phyloP scores from a whole-genome alignment of 2,888 invertebrate species.

The Dolichomitus sp. region DNA sequence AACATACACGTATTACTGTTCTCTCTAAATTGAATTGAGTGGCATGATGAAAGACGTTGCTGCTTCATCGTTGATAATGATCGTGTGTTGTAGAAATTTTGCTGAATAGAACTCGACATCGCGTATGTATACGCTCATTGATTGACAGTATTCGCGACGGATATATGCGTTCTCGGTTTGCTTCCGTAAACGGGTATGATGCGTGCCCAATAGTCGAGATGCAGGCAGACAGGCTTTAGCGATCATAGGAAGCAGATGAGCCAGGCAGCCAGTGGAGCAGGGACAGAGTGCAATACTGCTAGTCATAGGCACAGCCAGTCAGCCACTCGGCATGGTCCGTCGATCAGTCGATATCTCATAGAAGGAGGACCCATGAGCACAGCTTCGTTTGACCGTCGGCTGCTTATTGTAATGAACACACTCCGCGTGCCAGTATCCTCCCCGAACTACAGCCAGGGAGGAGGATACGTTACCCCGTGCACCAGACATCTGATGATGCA shows the following conservation, averaged over 20 bases:
- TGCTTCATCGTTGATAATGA: slow-evolving; percentile 45
- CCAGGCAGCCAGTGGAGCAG: slow-evolving; percentile 27
- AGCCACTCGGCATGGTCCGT: slow-evolving; percentile 37
- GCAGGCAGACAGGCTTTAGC: background rate
- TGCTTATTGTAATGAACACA: slow-evolving; percentile 77
- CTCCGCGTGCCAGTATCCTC: slow-evolving; percentile 65
- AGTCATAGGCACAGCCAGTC: slow-evolving; percentile 14
- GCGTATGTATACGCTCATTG: slow-evolving; percentile 36
- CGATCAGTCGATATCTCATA: slow-evolving; percentile 71
- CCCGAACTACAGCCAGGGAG: slow-evolving; percentile 9
- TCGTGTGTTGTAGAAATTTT: slow-evolving; percentile 24
- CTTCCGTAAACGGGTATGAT: slow-evolving; percentile 31
- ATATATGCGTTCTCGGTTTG: slow-evolving; percentile 35
- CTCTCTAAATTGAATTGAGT: slow-evolving; percentile 32
- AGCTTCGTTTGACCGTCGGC: slow-evolving; percentile 72
- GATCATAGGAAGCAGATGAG: slow-evolving; percentile 18
- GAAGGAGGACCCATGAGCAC: slow-evolving; percentile 47
- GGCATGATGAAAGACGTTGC: slow-evolving; percentile 48
- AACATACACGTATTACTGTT: slow-evolving; percentile 6
- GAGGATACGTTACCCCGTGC: slow-evolving; percentile 78
- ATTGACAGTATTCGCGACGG: slow-evolving; percentile 59
- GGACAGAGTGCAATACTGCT: slow-evolving; percentile 16
- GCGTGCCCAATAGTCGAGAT: slow-evolving; percentile 32
- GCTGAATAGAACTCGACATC: slow-evolving; percentile 27
- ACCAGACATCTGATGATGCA: slow-evolving; percentile 85